A percentile compares a stretch with the other conserved stretches of the same genome.
phyloP scores from a whole-genome alignment of 2,113 vertebrate species.

The Nerophis lumbriciformis region DNA sequence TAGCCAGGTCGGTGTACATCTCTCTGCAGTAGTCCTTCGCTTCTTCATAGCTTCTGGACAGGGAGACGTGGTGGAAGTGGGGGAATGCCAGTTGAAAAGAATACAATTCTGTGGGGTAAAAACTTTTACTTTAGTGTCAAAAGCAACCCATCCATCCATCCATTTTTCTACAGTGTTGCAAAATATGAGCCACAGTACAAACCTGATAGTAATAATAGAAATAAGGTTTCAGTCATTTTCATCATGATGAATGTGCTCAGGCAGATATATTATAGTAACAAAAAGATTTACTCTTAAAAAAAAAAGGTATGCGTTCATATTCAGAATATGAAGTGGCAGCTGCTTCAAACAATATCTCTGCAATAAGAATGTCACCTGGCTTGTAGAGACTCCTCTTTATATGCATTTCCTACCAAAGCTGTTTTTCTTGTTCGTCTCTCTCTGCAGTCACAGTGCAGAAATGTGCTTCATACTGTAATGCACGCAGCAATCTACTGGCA shows the following conservation, averaged over 20 bases:
- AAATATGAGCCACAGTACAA: conserved; percentile 12
- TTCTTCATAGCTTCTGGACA: conserved; percentile 22
- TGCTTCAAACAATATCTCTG: conserved; percentile 5
- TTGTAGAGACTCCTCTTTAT: conserved; percentile 20
- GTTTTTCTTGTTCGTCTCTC: conserved; percentile 40
- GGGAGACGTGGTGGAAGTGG: conserved; percentile 42
- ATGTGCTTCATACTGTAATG: too few species aligned
- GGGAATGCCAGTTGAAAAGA: conserved; percentile 21
- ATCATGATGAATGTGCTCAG: conserved; percentile 6
- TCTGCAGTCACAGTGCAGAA: neutral
- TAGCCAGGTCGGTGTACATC: conserved; percentile 54
- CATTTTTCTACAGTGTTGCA: neutral
- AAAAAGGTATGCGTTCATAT: neutral
- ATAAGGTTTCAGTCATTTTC: conserved; percentile 17
- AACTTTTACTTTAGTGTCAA: neutral
- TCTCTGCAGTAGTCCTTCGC: conserved; percentile 54
- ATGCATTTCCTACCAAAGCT: conserved; percentile 17
- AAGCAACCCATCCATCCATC: neutral
- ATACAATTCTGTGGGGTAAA: conserved; percentile 38
- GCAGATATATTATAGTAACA: neutral
- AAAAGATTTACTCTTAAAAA: neutral
- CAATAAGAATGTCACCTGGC: conserved; percentile 44
- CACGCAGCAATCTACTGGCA: neutral
- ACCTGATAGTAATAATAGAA: conserved; percentile 56
- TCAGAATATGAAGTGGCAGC: neutral